Evolutionary conservation across 1,140 invertebrate species (phyloP), one percentile per base, ranked within the genome.

Genomic region (Metaphire vulgaris): DNA sequence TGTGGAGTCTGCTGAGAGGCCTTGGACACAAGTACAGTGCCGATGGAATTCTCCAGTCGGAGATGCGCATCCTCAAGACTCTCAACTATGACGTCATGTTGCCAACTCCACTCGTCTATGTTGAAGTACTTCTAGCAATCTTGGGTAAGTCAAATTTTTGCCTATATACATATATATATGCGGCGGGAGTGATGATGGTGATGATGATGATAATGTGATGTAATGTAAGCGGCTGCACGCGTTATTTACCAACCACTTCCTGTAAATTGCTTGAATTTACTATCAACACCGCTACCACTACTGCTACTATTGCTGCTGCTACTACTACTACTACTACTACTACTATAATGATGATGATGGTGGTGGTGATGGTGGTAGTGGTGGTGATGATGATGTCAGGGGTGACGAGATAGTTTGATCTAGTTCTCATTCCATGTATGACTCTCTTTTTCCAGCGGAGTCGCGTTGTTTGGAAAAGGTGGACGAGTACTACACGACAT

Each of bases 11-110:
- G 32, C 77, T 85, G 1, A 74, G 76, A 41, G 81, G 81, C 29
- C 72, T 79, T 77, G 83, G 81, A 12, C 80, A 83, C 72, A 76
- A 78, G 6, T 85, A 84, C 76, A 79, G 78, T 26, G 70, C 72
- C 33, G 80, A 82, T n/a, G 82, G 83, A 75, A 82, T 86, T 31
- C 71, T 85, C 15, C 82, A 83, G 66, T 86, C 85, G n/a, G 85
- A 86, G 72, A 65, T 86, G 28, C 79, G 85, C 67, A 77, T 86
- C 26, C 77, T 86, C 29, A 85, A 84, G 75, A 85, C 84, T 2
- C 76, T 86, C 12, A 69, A 82, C 32, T 85, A 80, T 74, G 77
- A 82, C 21, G 76, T 85, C 1, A 78, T 80, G 31, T 34, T 79
- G 1, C 69, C 77, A 0, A 81, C 81, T 21, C 80, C 82, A 14